phyloP scores from a whole-genome alignment of 1,140 invertebrate species.

The Cecropterus lyciades region DNA sequence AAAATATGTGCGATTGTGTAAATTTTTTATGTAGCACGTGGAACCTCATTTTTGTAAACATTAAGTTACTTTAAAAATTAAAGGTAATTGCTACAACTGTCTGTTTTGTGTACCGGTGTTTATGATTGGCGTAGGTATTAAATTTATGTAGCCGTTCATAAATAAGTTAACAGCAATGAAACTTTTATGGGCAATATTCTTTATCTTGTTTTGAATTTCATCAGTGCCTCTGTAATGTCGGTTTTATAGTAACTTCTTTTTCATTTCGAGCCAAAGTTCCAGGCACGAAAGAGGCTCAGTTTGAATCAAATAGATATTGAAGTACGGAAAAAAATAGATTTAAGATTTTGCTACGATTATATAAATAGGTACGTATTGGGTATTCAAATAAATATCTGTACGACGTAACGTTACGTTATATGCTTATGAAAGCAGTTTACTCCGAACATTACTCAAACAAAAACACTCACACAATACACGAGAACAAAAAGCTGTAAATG shows the following conservation, averaged over 20 bases:
- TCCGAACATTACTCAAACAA: no score
- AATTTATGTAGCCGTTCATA: slow-evolving; percentile 73
- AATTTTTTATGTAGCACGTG: no score
- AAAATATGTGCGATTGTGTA: no score
- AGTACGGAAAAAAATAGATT: no score
- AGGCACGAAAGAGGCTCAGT: background rate
- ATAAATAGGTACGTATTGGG: no score
- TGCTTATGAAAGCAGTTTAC: no score
- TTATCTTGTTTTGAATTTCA: slow-evolving; percentile 79
- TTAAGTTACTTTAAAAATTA: background rate
- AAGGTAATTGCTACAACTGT: slow-evolving; percentile 6
- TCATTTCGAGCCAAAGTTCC: slow-evolving; percentile 34
- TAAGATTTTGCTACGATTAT: no score
- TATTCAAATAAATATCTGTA: no score
- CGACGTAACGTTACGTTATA: background rate
- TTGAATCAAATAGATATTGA: background rate
- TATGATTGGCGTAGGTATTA: slow-evolving; percentile 64
- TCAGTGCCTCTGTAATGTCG: slow-evolving; percentile 60
- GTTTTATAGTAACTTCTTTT: slow-evolving; percentile 53
- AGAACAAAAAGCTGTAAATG: slow-evolving; percentile 38
- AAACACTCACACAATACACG: background rate
- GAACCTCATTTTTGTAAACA: no score
- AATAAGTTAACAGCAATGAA: slow-evolving; percentile 80
- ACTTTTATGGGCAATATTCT: slow-evolving; percentile 77
- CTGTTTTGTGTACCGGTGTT: slow-evolving; percentile 37